These are phyloP conservation scores for Esox niger DNA, from an alignment of 2,113 vertebrate species.

Conservation along the genomic window DNA sequence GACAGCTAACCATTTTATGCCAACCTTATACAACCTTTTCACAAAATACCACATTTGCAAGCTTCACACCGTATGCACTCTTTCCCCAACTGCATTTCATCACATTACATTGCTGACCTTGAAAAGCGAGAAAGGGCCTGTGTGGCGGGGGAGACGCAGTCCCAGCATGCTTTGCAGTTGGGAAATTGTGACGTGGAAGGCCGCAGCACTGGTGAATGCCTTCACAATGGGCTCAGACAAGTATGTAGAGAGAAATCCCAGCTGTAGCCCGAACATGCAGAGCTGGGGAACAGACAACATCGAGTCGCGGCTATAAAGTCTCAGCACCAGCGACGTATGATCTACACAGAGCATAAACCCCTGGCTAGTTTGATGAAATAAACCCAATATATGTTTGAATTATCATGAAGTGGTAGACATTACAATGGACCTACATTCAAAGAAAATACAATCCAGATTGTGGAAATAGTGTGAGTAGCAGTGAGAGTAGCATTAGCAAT, in stretches of 20 bases:
- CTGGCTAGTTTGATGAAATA: too few relatives aligned
- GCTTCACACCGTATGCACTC: not conserved
- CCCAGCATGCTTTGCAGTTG: conserved; percentile 89
- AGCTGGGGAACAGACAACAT: conserved; percentile 63
- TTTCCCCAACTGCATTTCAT: too few relatives aligned
- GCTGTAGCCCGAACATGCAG: conserved; percentile 84
- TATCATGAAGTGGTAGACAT: too few relatives aligned
- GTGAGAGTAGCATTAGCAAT: too few relatives aligned
- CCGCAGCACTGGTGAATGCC: conserved; percentile 87
- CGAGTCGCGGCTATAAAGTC: not conserved
- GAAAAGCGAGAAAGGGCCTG: conserved; percentile 84
- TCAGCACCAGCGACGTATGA: not conserved
- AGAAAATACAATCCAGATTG: too few relatives aligned
- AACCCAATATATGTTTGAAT: not conserved
- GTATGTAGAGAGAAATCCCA: conserved; percentile 88
- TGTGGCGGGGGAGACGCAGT: conserved; percentile 79
- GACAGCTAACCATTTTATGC: too few relatives aligned
- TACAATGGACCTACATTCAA: too few relatives aligned
- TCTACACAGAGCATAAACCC: too few relatives aligned
- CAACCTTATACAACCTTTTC: not conserved
- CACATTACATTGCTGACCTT: conserved; percentile 75
- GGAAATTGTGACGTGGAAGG: conserved; percentile 86
- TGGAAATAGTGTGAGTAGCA: too few relatives aligned
- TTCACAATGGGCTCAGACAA: conserved; percentile 89
- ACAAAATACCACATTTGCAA: not conserved